Conservation (phyloP, 2,888 invertebrate genomes). For the Macroteleia sp. region DNA sequence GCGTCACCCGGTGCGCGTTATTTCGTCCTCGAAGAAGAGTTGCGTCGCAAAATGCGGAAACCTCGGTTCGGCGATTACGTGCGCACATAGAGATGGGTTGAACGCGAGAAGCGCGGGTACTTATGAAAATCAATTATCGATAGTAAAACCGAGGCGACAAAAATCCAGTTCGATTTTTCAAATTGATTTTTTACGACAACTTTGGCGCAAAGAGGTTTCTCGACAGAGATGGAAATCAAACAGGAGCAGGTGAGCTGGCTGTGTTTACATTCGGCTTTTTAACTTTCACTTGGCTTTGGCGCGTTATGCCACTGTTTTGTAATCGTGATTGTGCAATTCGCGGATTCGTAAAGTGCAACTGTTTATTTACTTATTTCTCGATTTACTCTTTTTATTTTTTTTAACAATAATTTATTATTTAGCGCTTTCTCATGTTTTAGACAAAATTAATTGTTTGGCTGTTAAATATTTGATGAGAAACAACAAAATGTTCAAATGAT, state of each 20-base stretch:
- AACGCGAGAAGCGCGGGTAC: conserved; percentile 20
- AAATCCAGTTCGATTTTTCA: no score
- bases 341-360: neutral
- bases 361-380: no score
- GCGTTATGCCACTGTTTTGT: conserved; percentile 1
- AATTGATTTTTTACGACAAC: neutral
- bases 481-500: no score
- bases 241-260: conserved; percentile 34
- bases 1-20: neutral
- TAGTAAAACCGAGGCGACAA: neutral
- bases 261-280: conserved; percentile 31
- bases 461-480: no score
- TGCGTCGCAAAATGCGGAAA: neutral
- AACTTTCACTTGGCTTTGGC: conserved; percentile 23
- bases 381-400: no score
- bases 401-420: neutral
- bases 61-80: neutral
- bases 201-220: neutral
- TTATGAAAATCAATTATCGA: conserved; percentile 24
- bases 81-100: conserved; percentile 28
- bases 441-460: no score
- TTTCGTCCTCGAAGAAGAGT: neutral
- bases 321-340: conserved; percentile 24
- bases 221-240: conserved; percentile 46
- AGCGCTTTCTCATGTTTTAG: no score